Base-by-base conservation (phyloP, 2,113 vertebrate species). In the Plecturocebus donacophilus region DNA sequence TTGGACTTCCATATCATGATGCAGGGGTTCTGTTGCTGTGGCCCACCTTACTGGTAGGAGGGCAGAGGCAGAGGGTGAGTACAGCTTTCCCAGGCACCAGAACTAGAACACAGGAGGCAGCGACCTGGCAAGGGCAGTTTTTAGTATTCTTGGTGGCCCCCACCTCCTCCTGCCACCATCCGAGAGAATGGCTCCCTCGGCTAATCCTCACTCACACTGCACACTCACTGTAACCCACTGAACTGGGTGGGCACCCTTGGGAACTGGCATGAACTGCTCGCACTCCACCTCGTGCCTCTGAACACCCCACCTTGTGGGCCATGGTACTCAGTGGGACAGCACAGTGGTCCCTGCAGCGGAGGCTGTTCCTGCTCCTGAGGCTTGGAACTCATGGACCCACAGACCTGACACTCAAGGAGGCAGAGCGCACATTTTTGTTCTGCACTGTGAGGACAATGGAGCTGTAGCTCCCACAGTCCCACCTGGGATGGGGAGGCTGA, bases 291-390 rank as follows among this genome's bases (percentile, higher is more conserved):
- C 25, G 5, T 16, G 42, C 23, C n/a, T 76, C 42, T 20, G 30
- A 83, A 19, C 3, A 9, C 20, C 58, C 77, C 73, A 32, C 10
- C 42, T 6, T 8, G 16, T 0, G 2, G 4, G 27, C 8, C 23
- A 3, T 6, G 17, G 19, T 42, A 38, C 49, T 38, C 9, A 4
- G 20, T 2, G 20, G 45, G 40, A 64, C 0, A 6, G 6, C 35
- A 20, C 38, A 30, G 38, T 1, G 2, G 10, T 42, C 6, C 47
- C 70, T 1, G 13, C 9, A 35, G 52, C 23, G 25, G 70, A 42
- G 8, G 21, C 6, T 1, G 5, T 8, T 54, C 54, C 35, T 40
- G 35, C 21, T 42, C 61, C 85, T 66, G 25, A 38, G 49, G 16
- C 35, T 68, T 45, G 38, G 82, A 75, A n/a, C 30, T 76, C 66